These are phyloP conservation scores for Cydia pomonella DNA, from an alignment of 1,140 invertebrate genomes.

Conservation along the genomic window DNA sequence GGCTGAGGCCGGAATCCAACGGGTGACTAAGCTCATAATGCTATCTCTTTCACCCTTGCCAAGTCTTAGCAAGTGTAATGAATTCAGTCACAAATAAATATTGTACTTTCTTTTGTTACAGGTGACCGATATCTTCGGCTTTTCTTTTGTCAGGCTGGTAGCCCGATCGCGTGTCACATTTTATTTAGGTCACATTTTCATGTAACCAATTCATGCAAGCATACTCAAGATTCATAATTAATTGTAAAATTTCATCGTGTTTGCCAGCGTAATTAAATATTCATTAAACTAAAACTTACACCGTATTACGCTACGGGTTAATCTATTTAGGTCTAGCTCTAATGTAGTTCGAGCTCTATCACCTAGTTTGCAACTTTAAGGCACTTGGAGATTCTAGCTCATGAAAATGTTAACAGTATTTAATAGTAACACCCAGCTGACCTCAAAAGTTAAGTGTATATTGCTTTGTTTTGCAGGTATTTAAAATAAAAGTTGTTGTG, in stretches of 20 bases:
- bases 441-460: neutral
- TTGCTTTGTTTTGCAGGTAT: too few relatives aligned
- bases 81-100: too few relatives aligned
- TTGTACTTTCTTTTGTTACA: too few relatives aligned
- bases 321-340: conserved; percentile 14
- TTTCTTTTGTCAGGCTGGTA: neutral
- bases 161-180: neutral
- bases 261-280: conserved; percentile 19
- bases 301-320: conserved; percentile 10
- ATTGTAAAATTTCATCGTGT: neutral
- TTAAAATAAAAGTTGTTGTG: too few relatives aligned
- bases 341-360: conserved; percentile 17
- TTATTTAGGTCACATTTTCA: conserved; percentile 10
- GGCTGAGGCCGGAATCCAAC: too few relatives aligned
- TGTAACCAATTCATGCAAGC: neutral
- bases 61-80: too few relatives aligned
- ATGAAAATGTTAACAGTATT: conserved; percentile 23
- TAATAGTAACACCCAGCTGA: neutral
- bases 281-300: conserved; percentile 16
- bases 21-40: too few relatives aligned
- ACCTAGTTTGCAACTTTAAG: conserved; percentile 14
- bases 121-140: neutral
- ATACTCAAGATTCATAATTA: conserved; percentile 15
- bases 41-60: too few relatives aligned
- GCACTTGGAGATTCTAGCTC: neutral